Base-by-base conservation (phyloP, 2,888 invertebrate genomes). In the Lucinisca nassula region DNA sequence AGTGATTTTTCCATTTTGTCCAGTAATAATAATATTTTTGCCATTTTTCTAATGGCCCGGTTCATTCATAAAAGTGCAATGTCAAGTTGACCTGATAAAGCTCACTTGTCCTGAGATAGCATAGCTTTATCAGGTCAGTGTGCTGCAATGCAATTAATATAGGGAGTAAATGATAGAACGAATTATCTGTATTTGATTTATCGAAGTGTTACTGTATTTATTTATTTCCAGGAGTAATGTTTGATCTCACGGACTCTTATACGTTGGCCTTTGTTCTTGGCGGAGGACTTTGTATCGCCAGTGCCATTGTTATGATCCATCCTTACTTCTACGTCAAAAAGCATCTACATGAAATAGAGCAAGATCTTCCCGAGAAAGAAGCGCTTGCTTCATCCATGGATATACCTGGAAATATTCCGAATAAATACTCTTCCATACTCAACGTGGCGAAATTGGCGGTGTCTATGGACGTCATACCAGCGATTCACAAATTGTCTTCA, bases 201-300 rank as follows among this genome's bases (percentile, higher is more conserved):
- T n/a, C n/a, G n/a, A n/a, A n/a, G n/a, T n/a, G n/a, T n/a, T n/a
- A n/a, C n/a, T n/a, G n/a, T n/a, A n/a, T n/a, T n/a, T n/a, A n/a
- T n/a, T n/a, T n/a, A n/a, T 49, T 84, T 82, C 1, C 89, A 91
- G 92, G 92, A n/a, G 79, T 84, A 17, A 85, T 92, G 84, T 91
- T 87, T 73, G 92, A 92, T 58, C 51, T 89, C 58, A 87, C 91
- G 10, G 75, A 77, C 6, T 86, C 88, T 8, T 92, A 92, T 67
- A 81, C 86, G 8, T 38, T 84, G 61, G 84, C 92, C 0, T 91
- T 92, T 70, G 55, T 88, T 1, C 72, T 90, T 12, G 92, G 91
- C 8, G 92, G 91, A 10, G 55, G 77, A 17, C 40, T 88, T 70
- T 78, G 84, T 27, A 83, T 89, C 45, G 58, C 85, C 10, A 92